Conservation (phyloP, 2,888 invertebrate species). For the Phania funesta region DNA sequence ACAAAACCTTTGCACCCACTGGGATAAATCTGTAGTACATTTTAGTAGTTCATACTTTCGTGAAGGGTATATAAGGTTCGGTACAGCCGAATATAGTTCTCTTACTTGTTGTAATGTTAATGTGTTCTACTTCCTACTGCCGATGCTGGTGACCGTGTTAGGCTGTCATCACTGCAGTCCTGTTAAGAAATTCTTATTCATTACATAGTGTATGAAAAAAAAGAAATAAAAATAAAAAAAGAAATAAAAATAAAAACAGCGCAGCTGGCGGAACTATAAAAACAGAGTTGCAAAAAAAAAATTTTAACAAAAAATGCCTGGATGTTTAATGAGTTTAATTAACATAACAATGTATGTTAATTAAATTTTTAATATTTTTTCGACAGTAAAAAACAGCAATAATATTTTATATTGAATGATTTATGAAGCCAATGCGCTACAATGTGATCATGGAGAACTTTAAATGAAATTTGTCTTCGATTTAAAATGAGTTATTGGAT, state of each 20-base stretch:
- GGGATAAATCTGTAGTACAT: no score
- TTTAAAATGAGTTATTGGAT: no score
- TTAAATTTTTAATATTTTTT: slow-evolving; percentile 63
- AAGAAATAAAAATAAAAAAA: neutral
- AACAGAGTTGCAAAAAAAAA: neutral
- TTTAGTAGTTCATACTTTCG: no score
- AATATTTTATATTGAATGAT: neutral
- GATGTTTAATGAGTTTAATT: slow-evolving; percentile 66
- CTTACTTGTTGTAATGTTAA: slow-evolving; percentile 7
- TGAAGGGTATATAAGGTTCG: no score
- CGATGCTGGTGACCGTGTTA: neutral
- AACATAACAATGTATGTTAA: slow-evolving; percentile 65
- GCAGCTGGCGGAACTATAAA: no score
- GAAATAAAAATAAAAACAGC: neutral
- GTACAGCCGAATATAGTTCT: no score
- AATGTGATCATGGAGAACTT: no score
- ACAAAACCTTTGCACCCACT: no score
- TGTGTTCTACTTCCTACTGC: neutral
- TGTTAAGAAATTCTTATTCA: slow-evolving; percentile 19
- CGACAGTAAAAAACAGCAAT: neutral
- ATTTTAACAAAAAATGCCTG: slow-evolving; percentile 13
- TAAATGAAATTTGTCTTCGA: no score
- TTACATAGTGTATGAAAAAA: slow-evolving; percentile 18
- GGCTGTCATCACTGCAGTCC: slow-evolving; percentile 3
- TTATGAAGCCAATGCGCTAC: no score